A percentile compares a stretch with the other conserved stretches of the same genome.
These are phyloP conservation scores for Parazoanthus darwini DNA, from an alignment of 92 coral and sea anemone species.

Conservation along the genomic window DNA sequence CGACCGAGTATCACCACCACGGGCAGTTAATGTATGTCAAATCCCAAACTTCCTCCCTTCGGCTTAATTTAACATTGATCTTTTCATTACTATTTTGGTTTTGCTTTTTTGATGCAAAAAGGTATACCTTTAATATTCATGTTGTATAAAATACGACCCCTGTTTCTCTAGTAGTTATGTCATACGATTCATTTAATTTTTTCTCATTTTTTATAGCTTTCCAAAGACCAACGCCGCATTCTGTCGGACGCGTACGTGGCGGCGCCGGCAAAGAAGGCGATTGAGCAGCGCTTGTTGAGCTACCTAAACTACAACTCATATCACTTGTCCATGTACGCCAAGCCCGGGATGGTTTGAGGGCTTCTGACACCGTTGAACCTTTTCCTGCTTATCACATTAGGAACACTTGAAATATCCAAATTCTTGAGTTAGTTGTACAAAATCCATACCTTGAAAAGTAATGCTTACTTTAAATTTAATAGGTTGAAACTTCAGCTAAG, in stretches of 20 bases:
- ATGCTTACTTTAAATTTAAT: background rate
- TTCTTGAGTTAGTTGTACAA: background rate
- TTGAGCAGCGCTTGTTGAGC: conserved; percentile 90
- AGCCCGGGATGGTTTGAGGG: conserved; percentile 89
- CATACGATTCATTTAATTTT: background rate
- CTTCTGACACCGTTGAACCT: background rate
- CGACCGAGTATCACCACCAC: too few species aligned
- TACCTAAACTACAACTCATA: conserved; percentile 88
- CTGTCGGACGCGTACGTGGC: conserved; percentile 78
- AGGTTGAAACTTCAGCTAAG: background rate
- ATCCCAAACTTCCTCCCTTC: too few species aligned
- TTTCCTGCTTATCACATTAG: too few species aligned
- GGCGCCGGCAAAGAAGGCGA: conserved; percentile 82
- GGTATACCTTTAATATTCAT: too few species aligned
- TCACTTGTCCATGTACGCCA: conserved; percentile 96
- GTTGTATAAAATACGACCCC: too few species aligned
- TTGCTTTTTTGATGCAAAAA: too few species aligned
- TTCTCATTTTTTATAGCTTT: conserved; percentile 56
- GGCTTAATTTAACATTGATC: too few species aligned
- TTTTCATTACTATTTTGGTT: too few species aligned
- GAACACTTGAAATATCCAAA: too few species aligned
- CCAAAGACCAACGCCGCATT: conserved; percentile 85
- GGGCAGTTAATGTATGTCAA: too few species aligned
- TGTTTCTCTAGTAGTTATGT: background rate
- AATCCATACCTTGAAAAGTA: background rate